A percentile compares a stretch with the other conserved stretches of the same genome.
These are phyloP conservation scores for Ips typographus DNA, from an alignment of 1,140 invertebrate genomes.

Conservation along the genomic window DNA sequence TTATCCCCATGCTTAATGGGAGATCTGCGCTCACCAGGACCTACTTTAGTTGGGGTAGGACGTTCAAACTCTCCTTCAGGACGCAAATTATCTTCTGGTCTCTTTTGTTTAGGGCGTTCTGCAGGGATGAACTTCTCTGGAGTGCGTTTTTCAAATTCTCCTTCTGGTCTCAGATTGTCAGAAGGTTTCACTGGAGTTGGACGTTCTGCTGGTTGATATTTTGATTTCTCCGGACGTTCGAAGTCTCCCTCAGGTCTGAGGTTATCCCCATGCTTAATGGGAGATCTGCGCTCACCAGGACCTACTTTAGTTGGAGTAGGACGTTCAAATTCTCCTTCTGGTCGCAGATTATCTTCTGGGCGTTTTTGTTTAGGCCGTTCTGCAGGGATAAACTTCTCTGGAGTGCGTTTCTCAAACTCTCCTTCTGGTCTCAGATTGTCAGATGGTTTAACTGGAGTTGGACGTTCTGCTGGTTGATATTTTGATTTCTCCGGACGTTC, in stretches of 20 bases:
- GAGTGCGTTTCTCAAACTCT: slow-evolving; percentile 55
- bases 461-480: slow-evolving; percentile 57
- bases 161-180: slow-evolving; percentile 64
- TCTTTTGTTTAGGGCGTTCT: slow-evolving; percentile 56
- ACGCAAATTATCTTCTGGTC: slow-evolving; percentile 56
- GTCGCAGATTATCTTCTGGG: slow-evolving; percentile 51
- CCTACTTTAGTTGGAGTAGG: slow-evolving; percentile 55
- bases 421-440: slow-evolving; percentile 67
- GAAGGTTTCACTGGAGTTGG: slow-evolving; percentile 53
- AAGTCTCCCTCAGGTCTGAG: slow-evolving; percentile 58
- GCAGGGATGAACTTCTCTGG: slow-evolving; percentile 48
- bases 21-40: slow-evolving; percentile 40
- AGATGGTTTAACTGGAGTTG: slow-evolving; percentile 59
- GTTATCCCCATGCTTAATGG: slow-evolving; percentile 61
- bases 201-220: slow-evolving; percentile 50
- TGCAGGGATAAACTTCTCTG: slow-evolving; percentile 37
- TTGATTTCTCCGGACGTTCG: slow-evolving; percentile 54
- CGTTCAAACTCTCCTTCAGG: slow-evolving; percentile 59
- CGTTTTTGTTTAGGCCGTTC: slow-evolving; percentile 52
- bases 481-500: slow-evolving; percentile 51
- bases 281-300: slow-evolving; percentile 60
- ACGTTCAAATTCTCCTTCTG: slow-evolving; percentile 60
- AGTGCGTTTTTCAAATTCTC: slow-evolving; percentile 55
- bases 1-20: slow-evolving; percentile 59
- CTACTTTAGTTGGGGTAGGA: slow-evolving; percentile 45